Base-by-base conservation (phyloP, 2,113 vertebrate genomes). In the Oxyura jamaicensis region DNA sequence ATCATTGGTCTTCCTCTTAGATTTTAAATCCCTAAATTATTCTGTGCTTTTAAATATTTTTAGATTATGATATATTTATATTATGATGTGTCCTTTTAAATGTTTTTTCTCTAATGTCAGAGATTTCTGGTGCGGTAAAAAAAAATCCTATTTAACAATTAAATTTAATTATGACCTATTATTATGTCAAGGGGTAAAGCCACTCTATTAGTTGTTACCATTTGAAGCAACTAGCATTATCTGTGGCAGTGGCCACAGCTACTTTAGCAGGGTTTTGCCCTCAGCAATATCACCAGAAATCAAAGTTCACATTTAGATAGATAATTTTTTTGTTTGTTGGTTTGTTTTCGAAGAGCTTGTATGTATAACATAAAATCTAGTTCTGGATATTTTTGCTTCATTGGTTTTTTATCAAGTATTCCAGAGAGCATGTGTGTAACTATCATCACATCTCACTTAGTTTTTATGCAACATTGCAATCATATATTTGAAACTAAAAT, bases 401-500 rank as follows among this genome's bases (percentile, higher is more conserved):
- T 72, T 35, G 17, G 11, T 76, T 67, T 79, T 91, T n/a, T 59
- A 19, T 83, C 21, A 87, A 62, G 13, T 83, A 69, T 14, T 79
- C 58, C 41, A 79, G 81, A 83, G 39, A 73, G 44, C 18, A 19
- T 12, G 36, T 67, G 21, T 92, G 33, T 79, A 95, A 79, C 31
- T 23, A 26, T 58, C 48, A 66, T 60, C 39, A 58, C 26, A 25
- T 80, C 66, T 79, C 83, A 44, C 62, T 72, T 66, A 58, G 31
- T 50, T 95, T 97, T 95, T 62, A 76, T 46, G 66, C 74, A 91
- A 76, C 71, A 28, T 17, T 92, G 31, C n/a, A 87, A 50, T 85
- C 7, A n/a, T 77, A 6, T 55, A 92, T 92, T 91, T 82, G 86
- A 95, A 96, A 92, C 16, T 6, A 73, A 90, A 95, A 92, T 12